Evolutionary conservation across 2,797 vertebrate genomes (phyloP).

Genomic region (Orestias chungarensis): DNA sequence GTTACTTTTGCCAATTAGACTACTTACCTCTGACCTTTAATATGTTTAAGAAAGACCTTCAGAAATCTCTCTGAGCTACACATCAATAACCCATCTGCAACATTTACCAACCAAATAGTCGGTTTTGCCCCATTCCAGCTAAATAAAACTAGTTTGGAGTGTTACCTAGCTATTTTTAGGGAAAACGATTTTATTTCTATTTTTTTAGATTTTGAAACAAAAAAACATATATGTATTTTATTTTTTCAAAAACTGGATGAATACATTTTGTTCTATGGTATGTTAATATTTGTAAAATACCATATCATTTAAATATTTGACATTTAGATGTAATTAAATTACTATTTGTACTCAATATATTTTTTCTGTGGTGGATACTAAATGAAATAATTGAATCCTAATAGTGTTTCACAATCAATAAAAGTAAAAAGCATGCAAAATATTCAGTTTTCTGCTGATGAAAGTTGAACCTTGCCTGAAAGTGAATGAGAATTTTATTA

Average conservation of each 20-base stretch:
- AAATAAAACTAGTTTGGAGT: too few species aligned
- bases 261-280: background rate
- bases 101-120: too few species aligned
- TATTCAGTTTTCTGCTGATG: background rate
- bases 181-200: background rate
- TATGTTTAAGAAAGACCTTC: too few species aligned
- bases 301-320: background rate
- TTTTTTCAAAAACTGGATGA: background rate
- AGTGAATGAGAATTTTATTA: background rate
- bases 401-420: background rate
- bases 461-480: background rate
- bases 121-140: too few species aligned
- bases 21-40: too few species aligned
- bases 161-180: too few species aligned
- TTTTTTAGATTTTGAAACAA: background rate
- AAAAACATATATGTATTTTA: background rate
- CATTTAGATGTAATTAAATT: background rate
- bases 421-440: background rate
- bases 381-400: background rate
- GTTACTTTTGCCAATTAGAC: too few species aligned
- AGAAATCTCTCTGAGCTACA: too few species aligned
- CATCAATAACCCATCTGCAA: too few species aligned
- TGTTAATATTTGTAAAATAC: background rate
- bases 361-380: background rate
- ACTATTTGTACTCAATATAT: background rate